phyloP scores from a whole-genome alignment of 2,888 invertebrate genomes.

The Homarus gammarus region DNA sequence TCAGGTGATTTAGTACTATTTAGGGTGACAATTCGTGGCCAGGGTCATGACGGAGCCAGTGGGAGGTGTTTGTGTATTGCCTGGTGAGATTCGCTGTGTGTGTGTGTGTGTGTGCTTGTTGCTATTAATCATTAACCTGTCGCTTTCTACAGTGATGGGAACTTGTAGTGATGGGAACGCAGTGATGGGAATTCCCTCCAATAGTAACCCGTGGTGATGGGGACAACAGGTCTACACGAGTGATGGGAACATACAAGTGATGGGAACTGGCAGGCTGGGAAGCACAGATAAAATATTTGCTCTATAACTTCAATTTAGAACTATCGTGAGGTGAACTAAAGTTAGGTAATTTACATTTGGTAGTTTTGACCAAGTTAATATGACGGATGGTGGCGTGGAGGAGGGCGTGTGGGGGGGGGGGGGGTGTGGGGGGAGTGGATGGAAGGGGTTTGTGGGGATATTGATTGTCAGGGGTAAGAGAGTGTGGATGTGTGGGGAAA shows the following conservation, averaged over 20 bases:
- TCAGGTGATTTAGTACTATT: too few species aligned
- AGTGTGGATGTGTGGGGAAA: too few species aligned
- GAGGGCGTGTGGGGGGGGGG: not conserved
- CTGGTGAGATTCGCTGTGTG: too few species aligned
- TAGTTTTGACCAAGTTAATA: not conserved
- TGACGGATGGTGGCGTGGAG: not conserved
- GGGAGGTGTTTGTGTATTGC: too few species aligned
- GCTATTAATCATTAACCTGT: too few species aligned
- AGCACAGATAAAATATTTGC: not conserved
- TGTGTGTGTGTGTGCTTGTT: too few species aligned
- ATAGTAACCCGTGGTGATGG: not conserved
- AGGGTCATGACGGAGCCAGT: too few species aligned
- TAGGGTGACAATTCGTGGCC: too few species aligned
- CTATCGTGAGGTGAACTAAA: not conserved
- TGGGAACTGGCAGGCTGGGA: not conserved
- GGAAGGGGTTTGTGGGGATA: not conserved
- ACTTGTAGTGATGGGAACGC: too few species aligned
- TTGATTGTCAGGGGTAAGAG: too few species aligned
- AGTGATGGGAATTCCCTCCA: too few species aligned
- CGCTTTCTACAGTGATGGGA: too few species aligned
- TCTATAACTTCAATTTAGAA: not conserved
- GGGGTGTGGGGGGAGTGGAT: not conserved
- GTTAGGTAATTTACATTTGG: constrained; percentile 4
- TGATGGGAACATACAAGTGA: not conserved
- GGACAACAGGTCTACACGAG: not conserved